Conservation (phyloP, 2,888 invertebrate species). For the Pachycephus smyrnensis region DNA sequence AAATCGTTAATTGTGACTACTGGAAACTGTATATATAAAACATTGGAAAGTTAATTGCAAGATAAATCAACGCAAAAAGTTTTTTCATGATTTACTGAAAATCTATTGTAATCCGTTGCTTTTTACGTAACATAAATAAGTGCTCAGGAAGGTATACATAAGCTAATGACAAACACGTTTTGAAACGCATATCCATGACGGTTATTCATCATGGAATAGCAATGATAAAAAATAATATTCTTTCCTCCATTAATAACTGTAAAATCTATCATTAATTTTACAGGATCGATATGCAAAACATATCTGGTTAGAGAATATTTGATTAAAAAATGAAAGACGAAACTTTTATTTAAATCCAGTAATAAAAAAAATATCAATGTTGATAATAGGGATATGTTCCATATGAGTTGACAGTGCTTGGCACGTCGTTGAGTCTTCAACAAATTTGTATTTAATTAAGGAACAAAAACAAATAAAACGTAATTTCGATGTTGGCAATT, state of each 20-base stretch:
- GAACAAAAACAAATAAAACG: too few relatives aligned
- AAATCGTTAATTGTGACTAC: neutral
- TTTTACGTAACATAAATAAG: neutral
- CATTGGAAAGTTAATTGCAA: neutral
- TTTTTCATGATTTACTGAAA: neutral
- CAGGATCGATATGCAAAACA: too few relatives aligned
- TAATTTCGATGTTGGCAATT: too few relatives aligned
- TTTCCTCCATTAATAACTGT: neutral
- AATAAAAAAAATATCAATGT: neutral
- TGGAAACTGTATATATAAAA: neutral
- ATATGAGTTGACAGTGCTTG: too few relatives aligned
- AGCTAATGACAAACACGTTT: neutral
- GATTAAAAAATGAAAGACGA: too few relatives aligned
- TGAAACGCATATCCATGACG: neutral
- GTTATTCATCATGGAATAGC: neutral
- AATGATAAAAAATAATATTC: neutral
- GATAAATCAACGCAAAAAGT: neutral
- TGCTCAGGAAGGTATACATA: neutral
- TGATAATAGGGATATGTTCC: neutral
- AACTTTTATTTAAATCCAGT: neutral
- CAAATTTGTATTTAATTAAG: too few relatives aligned
- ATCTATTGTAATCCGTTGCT: neutral
- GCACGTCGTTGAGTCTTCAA: too few relatives aligned
- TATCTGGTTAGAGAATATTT: too few relatives aligned
- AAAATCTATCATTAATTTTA: neutral